Base-by-base conservation (phyloP, 2,797 vertebrate genomes). In the Lagodon rhomboides region DNA sequence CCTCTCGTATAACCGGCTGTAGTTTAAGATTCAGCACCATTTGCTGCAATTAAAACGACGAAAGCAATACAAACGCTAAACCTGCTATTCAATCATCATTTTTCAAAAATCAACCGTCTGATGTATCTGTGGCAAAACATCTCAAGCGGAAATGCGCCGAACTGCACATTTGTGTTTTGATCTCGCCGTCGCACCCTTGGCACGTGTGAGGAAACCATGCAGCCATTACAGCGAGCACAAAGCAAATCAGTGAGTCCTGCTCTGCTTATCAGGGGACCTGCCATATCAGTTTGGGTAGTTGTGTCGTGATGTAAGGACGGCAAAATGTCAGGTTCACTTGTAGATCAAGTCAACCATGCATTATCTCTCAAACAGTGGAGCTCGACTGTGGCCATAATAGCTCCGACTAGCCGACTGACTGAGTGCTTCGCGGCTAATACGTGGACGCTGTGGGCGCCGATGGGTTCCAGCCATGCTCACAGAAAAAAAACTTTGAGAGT, bases 291-390 rank as follows among this genome's bases (percentile, higher is more conserved):
- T 93, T 91, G 88, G 91, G 87, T 90, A 92, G 93, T 93, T 90
- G 91, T 90, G 91, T 87, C 88, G 90, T 93, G 92, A 95, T 94
- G 94, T 94, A 93, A 93, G 90, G 91, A 91, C 90, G 91, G 90
- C 86, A 80, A 94, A 93, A 95, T 94, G 94, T 94, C 95, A 94
- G 93, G 93, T 95, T 95, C 93, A 95, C 94, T 94, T 94, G 93
- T 95, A 95, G 94, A 95, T 95, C 94, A 95, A 95, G 94, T 94
- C 93, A 92, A 93, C 93, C 94, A 93, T 93, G 94, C 92, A 93
- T 95, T 95, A 95, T 94, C 93, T 93, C 88, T 84, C 89, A 86
- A 93, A 93, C 89, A 93, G 93, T 85, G 89, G 80, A 87, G 91
- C 91, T 92, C 73, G 79, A 90, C 92, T 87, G 87, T 83, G 84